phyloP scores from a whole-genome alignment of 2,888 invertebrate genomes.

The Pogonocherus hispidulus region DNA sequence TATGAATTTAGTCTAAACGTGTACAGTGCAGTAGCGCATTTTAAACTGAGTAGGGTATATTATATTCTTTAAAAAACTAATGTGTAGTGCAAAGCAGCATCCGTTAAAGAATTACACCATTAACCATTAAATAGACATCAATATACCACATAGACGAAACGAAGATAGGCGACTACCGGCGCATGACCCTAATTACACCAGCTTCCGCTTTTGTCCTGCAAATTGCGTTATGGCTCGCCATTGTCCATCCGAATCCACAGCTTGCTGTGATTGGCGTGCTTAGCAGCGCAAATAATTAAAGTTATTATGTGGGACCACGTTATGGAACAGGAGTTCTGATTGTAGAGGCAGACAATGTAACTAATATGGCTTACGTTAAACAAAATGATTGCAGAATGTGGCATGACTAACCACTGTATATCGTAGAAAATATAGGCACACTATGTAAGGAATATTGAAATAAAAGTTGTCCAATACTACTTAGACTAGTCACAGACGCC shows the following conservation, averaged over 20 bases:
- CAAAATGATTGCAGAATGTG: not conserved
- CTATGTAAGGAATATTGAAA: too few species aligned
- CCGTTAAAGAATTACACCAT: not conserved
- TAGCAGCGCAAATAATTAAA: slow-evolving; percentile 29
- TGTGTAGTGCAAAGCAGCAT: not conserved
- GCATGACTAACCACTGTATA: too few species aligned
- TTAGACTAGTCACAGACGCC: too few species aligned
- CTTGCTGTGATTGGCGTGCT: slow-evolving; percentile 30
- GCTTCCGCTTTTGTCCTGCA: slow-evolving; percentile 23
- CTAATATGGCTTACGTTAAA: not conserved
- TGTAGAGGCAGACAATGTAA: slow-evolving; percentile 13
- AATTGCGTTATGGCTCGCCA: slow-evolving; percentile 25
- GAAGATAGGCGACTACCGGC: slow-evolving; percentile 6
- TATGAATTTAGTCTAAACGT: too few species aligned
- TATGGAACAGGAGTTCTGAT: slow-evolving; percentile 21
- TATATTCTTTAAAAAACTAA: too few species aligned
- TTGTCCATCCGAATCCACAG: slow-evolving; percentile 20
- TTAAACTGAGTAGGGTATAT: too few species aligned
- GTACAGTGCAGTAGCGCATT: too few species aligned
- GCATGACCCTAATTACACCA: slow-evolving; percentile 34
- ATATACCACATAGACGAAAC: not conserved
- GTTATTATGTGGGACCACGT: slow-evolving; percentile 30
- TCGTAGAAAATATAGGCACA: too few species aligned
- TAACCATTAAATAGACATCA: not conserved
- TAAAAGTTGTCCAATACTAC: too few species aligned